A percentile compares a stretch with the other conserved stretches of the same genome.
Evolutionary conservation across 1,140 invertebrate genomes (phyloP).

Genomic region (Euwallacea similis): DNA sequence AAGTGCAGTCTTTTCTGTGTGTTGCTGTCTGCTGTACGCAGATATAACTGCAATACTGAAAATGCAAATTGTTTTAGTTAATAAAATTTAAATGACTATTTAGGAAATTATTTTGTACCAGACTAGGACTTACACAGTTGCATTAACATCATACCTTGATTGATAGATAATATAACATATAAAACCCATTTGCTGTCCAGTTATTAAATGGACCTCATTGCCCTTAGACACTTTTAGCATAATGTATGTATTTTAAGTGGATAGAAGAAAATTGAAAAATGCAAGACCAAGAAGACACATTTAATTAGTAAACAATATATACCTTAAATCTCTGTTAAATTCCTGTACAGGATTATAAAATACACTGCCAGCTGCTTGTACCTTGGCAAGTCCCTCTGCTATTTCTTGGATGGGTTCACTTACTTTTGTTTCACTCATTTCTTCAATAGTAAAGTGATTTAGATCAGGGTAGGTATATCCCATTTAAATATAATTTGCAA

Average conservation of each 20-base stretch:
- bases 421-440: not conserved
- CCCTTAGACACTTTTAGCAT: too few relatives aligned
- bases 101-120: too few relatives aligned
- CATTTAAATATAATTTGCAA: too few relatives aligned
- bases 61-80: not conserved
- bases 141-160: too few relatives aligned
- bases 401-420: slow-evolving; percentile 45
- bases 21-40: slow-evolving; percentile 59
- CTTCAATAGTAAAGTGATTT: too few relatives aligned
- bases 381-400: slow-evolving; percentile 75
- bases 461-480: too few relatives aligned
- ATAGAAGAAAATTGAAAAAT: too few relatives aligned
- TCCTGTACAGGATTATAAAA: slow-evolving; percentile 99
- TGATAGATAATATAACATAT: too few relatives aligned
- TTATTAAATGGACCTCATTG: too few relatives aligned
- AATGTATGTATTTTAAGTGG: too few relatives aligned
- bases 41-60: slow-evolving; percentile 64
- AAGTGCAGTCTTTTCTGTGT: slow-evolving; percentile 29
- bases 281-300: not conserved
- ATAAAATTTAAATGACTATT: not conserved
- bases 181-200: too few relatives aligned
- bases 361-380: slow-evolving; percentile 72
- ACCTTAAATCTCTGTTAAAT: slow-evolving; percentile 95
- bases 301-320: slow-evolving; percentile 39
- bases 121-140: too few relatives aligned